Evolutionary conservation across 2,113 vertebrate species (phyloP), one percentile per base, ranked within the genome.

Genomic region (Candoia aspera): DNA sequence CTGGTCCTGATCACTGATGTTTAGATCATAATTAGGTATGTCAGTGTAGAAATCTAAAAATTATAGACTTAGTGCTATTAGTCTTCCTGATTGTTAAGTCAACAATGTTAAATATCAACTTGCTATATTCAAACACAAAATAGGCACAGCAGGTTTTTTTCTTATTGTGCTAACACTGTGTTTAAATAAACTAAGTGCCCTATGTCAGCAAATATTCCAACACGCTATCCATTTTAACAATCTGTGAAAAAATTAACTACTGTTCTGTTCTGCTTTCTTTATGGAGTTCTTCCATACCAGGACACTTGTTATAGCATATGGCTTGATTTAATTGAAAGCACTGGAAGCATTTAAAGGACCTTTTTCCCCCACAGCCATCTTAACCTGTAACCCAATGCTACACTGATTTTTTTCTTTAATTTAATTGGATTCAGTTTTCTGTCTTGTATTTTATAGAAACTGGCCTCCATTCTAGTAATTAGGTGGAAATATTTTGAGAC

Each of bases 381-480:
- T 93, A 92, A 93, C 94, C 93, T 95, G 94, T 95, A 95, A 96
- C 94, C 95, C 93, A 92, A 93, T 92, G 92, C 93, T 93, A 92
- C 94, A 62, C 10, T 85, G 11, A 53, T 64, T 33, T 85, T 88
- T 62, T 33, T 58, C 93, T 91, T 93, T 91, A 92, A 68, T 92
- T 92, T 96, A 96, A 96, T 96, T 95, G 96, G 95, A 95, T 95
- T 93, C 96, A 96, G 93, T 95, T 95, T 95, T 96, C 95, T 96
- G 94, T 94, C 94, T 94, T 91, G 92, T 92, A 93, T 95, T 95
- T 95, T 94, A 37, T 33, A 93, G 37, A 87, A 93, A 91, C 89
- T 95, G 94, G 92, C 93, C 94, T 79, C 93, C 91, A 94, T 96
- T 93, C 95, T 95, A 95, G 92, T 93, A 93, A 94, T 95, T 92